phyloP scores from a whole-genome alignment of 2,113 vertebrate genomes.

The Odontophorus gujanensis region DNA sequence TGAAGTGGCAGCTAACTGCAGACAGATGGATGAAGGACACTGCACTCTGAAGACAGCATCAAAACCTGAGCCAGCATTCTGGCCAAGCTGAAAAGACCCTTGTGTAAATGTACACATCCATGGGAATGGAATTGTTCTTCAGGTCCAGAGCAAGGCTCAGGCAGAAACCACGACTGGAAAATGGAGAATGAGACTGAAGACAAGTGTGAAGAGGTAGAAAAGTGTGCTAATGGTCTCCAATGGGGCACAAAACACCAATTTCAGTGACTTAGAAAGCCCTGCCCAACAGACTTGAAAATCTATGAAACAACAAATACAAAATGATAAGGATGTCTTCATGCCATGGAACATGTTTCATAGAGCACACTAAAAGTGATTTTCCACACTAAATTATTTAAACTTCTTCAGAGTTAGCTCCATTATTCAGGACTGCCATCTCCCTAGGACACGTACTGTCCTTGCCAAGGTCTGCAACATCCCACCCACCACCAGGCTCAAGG shows the following conservation, averaged over 20 bases:
- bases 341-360: background rate
- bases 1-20: background rate
- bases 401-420: background rate
- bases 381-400: background rate
- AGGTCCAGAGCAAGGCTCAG: background rate
- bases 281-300: background rate
- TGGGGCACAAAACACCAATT: background rate
- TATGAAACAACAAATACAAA: background rate
- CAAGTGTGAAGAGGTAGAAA: background rate
- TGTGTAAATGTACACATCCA: background rate
- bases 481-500: background rate
- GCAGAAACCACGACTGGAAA: background rate
- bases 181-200: background rate
- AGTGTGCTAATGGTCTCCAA: background rate
- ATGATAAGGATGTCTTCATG: background rate
- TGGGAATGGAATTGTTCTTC: background rate
- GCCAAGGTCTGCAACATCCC: background rate
- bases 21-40: background rate
- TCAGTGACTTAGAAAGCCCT: background rate
- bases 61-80: background rate
- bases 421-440: background rate
- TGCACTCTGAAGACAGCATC: slow-evolving; percentile 16
- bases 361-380: background rate
- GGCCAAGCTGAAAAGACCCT: background rate
- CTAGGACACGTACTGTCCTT: background rate